Conservation (phyloP, 2,797 vertebrate species). For the Molossus alvarezi region DNA sequence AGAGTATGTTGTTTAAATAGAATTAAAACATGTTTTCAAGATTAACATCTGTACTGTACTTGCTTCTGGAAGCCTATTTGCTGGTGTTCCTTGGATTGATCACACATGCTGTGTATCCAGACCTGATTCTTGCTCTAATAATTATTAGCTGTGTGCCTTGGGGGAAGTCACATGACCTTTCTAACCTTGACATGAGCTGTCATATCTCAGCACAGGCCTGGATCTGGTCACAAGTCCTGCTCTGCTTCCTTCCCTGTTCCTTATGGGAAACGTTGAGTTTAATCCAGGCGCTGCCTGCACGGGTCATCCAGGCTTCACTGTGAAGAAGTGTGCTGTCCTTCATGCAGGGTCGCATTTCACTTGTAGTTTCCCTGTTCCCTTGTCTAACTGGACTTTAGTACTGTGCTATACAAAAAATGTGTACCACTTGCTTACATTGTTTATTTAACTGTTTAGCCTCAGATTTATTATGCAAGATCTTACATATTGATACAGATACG, state of each 20-base stretch:
- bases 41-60: neutral
- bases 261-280: neutral
- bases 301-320: neutral
- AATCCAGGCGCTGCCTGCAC: neutral
- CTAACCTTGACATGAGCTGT: neutral
- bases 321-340: neutral
- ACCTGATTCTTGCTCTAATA: neutral
- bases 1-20: neutral
- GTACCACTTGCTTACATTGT: neutral
- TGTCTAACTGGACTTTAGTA: neutral
- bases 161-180: neutral
- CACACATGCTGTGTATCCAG: neutral
- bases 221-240: neutral
- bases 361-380: neutral
- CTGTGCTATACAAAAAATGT: neutral
- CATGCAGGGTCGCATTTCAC: neutral
- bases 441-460: neutral
- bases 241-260: neutral
- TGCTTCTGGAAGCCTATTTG: neutral
- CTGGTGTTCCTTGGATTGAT: neutral
- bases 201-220: neutral
- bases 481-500: neutral
- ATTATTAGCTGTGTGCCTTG: neutral
- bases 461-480: neutral
- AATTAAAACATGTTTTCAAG: conserved; percentile 17